Percentiles rank a stretch among this genome's conserved stretches.
These are phyloP conservation scores for Polyommatus iphigenia DNA, from an alignment of 2,888 invertebrate genomes.

Conservation along the genomic window DNA sequence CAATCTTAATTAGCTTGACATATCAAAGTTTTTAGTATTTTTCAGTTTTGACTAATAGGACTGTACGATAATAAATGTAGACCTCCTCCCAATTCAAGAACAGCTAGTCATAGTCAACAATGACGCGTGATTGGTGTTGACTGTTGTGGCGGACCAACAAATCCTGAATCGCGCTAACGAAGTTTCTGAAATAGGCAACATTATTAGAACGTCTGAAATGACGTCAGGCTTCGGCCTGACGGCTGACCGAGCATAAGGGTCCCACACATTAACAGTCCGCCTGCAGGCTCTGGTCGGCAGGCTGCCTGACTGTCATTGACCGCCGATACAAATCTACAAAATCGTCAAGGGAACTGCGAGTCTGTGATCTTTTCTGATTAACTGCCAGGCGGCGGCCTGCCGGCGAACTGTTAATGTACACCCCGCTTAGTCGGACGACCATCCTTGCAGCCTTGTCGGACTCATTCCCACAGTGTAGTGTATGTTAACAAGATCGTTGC, in stretches of 20 bases:
- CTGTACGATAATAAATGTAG: neutral
- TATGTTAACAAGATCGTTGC: no score
- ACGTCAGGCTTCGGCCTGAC: neutral
- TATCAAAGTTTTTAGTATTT: neutral
- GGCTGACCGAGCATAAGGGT: neutral
- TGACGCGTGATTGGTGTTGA: no score
- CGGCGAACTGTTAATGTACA: no score
- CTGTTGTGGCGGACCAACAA: neutral
- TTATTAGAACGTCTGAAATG: neutral
- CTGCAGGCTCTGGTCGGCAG: no score
- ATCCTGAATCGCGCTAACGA: neutral
- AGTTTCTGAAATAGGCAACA: slow-evolving; percentile 13
- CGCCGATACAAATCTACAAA: no score
- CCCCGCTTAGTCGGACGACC: no score
- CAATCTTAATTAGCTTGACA: neutral
- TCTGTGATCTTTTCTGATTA: no score
- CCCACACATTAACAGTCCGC: no score
- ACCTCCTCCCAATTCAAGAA: neutral
- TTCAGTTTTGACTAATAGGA: neutral
- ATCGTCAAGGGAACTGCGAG: no score
- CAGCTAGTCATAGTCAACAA: neutral
- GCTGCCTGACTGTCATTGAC: no score
- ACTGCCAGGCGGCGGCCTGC: no score
- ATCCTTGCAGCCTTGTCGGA: neutral
- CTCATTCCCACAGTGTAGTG: neutral